Base-by-base conservation (phyloP, 2,888 invertebrate genomes). In the Rhamnusium bicolor region DNA sequence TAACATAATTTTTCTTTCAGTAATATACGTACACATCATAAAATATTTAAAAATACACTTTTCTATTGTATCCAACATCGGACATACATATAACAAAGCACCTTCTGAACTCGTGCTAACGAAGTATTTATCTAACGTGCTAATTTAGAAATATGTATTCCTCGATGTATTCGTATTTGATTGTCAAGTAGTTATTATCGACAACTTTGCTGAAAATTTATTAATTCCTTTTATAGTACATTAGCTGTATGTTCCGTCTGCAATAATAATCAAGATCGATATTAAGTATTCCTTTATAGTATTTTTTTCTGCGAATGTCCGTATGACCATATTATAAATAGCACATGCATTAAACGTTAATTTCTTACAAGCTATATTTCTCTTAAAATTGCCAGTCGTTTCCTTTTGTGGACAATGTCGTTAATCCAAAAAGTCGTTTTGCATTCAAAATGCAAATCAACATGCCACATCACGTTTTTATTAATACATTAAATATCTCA, bases 341-440 rank as follows among this genome's bases (percentile, higher is more conserved):
- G 27, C 67, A 47, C 24, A 24, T 24, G 2, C 51, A 40, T 18
- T 51, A 67, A n/a, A 67, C 19, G 54, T 56, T 56, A 65, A 67
- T 51, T 56, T 56, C 67, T 56, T 27, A 61, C 56, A 27, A 60
- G 54, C 49, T 21, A 21, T 65, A 61, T 70, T 27, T 58, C 19
- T 58, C 40, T 53, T 54, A 63, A 71, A 65, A 71, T 46, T 61
- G 62, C 51, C 40, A 10, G 63, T 21, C 19, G 71, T 46, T 71
- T 65, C 71, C 71, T 71, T 71, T 65, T 65, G 53, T 19, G 65
- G 71, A 27, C 62, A 56, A 65, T 71, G 53, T 69, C 69, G 54
- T 71, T 71, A 71, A 71, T 71, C 10, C 71, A 65, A 65, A 71
- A 71, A 47, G 71, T 71, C 65, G 65, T 56, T 71, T 49, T 46